Base-by-base conservation (phyloP, 1,140 invertebrate species). In the Drosophila novamexicana region DNA sequence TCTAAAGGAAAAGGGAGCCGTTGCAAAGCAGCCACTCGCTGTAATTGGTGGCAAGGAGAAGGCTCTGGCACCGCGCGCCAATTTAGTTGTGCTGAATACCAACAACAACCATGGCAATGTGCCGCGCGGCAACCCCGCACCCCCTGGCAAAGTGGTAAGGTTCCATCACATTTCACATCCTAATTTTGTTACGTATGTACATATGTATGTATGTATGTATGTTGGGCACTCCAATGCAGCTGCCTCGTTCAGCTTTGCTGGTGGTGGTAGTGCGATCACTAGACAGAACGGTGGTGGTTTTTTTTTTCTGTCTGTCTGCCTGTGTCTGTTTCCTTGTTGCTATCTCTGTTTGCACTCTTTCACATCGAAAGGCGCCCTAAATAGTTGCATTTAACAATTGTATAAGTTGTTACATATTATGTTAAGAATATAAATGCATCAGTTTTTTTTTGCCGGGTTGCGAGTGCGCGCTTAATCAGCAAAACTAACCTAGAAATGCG, bases 51-150 rank as follows among this genome's bases (percentile, higher is more conserved):
- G 67, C 58, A 69, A 63, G 56, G 65, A 59, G 14, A 61, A 69
- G 50, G 54, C 59, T 16, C 56, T 88, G 44, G 94, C 75, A 90
- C 91, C 77, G 7, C 80, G 81, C 68, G 53, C 82, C 44, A 78
- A 77, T 74, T 63, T 90, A 34, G 93, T 92, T 56, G 94, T 93
- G 85, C 93, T 93, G 12, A 94, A 93, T 58, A 81, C 81, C 62
- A 74, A 73, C n/a, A 93, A 93, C 59, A 75, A 70, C 12, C 92
- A 93, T 68, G 65, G 83, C 52, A 93, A 93, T 77, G 68, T 81
- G 57, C 44, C 65, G 61, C 84, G 79, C 75, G 49, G 10, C 14
- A 22, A 49, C 36, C 61, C 84, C 77, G 63, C 56, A 42, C 74
- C 86, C 69, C 50, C 75, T 71, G 74, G 72, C 69, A 90, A 91